These are phyloP conservation scores for Sebastes reedi DNA, from an alignment of 2,797 vertebrate species.

Conservation along the genomic window DNA sequence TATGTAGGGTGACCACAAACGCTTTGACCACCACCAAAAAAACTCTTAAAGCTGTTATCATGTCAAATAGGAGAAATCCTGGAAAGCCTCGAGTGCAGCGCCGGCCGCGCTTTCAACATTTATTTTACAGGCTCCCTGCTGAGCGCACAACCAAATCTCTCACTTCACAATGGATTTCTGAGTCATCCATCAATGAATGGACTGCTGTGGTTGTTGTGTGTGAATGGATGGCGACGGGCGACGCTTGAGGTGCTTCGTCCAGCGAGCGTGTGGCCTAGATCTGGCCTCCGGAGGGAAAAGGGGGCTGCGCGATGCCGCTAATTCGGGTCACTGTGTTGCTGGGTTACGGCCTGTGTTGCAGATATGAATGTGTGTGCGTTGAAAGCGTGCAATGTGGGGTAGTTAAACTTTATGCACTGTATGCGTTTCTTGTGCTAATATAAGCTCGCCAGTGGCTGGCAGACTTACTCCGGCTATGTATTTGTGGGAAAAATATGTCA, in stretches of 20 bases:
- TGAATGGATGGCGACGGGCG: slow-evolving; percentile 7
- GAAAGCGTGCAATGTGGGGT: slow-evolving; percentile 6
- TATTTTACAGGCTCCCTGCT: slow-evolving; percentile 50
- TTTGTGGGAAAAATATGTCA: slow-evolving; percentile 58
- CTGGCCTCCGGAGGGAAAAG: not conserved
- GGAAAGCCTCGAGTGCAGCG: slow-evolving; percentile 37
- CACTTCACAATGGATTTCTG: slow-evolving; percentile 49
- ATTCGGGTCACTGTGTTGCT: slow-evolving; percentile 59
- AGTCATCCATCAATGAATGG: slow-evolving; percentile 58
- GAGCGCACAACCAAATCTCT: slow-evolving; percentile 55
- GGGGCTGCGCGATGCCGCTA: not conserved
- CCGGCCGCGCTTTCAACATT: slow-evolving; percentile 3
- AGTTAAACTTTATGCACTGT: slow-evolving; percentile 32
- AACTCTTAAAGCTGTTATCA: slow-evolving; percentile 50
- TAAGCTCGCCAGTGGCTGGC: slow-evolving; percentile 48
- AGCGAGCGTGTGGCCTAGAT: slow-evolving; percentile 46
- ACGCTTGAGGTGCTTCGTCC: slow-evolving; percentile 39
- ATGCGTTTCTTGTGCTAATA: slow-evolving; percentile 51
- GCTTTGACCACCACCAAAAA: slow-evolving; percentile 46
- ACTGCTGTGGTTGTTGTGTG: slow-evolving; percentile 5
- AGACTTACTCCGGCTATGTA: slow-evolving; percentile 54
- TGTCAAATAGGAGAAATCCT: slow-evolving; percentile 57
- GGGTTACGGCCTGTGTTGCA: slow-evolving; percentile 12
- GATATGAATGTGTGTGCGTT: not conserved
- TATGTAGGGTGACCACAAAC: slow-evolving; percentile 48